phyloP scores from a whole-genome alignment of 2,797 vertebrate genomes.

The Nothura maculosa region DNA sequence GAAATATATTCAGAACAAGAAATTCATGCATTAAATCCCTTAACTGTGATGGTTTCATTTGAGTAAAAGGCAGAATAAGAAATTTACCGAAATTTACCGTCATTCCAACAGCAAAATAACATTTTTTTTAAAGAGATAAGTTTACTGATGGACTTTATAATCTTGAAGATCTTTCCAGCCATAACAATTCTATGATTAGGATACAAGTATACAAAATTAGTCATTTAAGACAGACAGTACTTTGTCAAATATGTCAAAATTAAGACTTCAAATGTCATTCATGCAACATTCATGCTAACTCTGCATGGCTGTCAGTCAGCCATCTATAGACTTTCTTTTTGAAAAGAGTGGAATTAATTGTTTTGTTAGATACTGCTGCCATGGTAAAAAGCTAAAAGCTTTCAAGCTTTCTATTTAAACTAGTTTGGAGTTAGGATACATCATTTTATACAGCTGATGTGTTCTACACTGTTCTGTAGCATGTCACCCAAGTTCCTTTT shows the following conservation, averaged over 20 bases:
- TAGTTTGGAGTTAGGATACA: not conserved
- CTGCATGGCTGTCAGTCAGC: too few relatives aligned
- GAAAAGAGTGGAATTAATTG: not conserved
- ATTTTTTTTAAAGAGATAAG: not conserved
- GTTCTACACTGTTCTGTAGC: not conserved
- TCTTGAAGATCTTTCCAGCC: too few relatives aligned
- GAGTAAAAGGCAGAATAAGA: not conserved
- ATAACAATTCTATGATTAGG: not conserved
- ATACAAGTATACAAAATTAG: accelerated
- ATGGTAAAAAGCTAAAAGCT: not conserved
- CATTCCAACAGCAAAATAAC: accelerated
- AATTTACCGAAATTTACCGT: not conserved
- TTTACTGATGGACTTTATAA: too few relatives aligned
- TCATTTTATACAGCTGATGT: not conserved
- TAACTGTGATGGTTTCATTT: accelerated
- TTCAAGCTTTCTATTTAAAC: not conserved
- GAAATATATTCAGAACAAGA: not conserved
- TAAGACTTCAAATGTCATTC: not conserved
- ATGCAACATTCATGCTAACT: too few relatives aligned
- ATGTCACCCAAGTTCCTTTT: not conserved
- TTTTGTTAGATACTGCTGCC: not conserved
- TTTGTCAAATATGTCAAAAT: not conserved
- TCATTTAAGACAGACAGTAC: not conserved
- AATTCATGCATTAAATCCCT: not conserved
- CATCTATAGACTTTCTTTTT: not conserved